Evolutionary conservation across 2,797 vertebrate species (phyloP), one percentile per base, ranked within the genome.

Genomic region (Artibeus jamaicensis): DNA sequence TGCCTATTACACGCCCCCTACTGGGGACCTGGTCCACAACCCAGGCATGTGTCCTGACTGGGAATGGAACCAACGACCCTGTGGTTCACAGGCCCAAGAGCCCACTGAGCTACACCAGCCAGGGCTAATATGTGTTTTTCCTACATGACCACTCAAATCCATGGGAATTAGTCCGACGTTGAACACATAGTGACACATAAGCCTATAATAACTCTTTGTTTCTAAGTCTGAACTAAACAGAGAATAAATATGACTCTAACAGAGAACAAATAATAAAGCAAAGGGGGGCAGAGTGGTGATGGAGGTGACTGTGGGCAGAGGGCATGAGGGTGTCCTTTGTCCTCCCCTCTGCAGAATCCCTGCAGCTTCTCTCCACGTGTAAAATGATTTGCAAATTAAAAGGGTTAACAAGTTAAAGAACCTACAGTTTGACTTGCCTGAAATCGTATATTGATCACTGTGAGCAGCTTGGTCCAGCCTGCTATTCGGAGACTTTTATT

Each of bases 301-400:
- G 34, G 76, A 4, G 14, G 7, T 18, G 11, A 39, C 46, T 59
- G 12, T 32, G 37, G 42, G 59, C 37, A 37, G 85, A 86, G 44
- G 3, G 29, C 6, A 9, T 16, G 5, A 12, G 29, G 6, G 48
- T 74, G 48, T 83, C 62, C 46, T 67, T 62, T 78, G 18, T 57
- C 5, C 24, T 46, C 2, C 24, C 81, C 44, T 76, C 83, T 65
- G 15, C 26, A 15, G 6, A 16, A 50, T 65, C 59, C 44, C 6
- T 70, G 70, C 10, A 21, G 5, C 34, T 94, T 89, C 93, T 79
- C 39, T 88, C 55, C 68, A 86, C 37, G 50, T 39, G 44, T 74
- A 46, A 89, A 91, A 86, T 71, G 50, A 77, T 78, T 79, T 79
- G 78, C 70, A 59, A 95, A 93, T 93, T 93, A 26, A 88, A 86